Base-by-base conservation (phyloP, 2,113 vertebrate genomes). In the Ophthalmolycus amberensis region DNA sequence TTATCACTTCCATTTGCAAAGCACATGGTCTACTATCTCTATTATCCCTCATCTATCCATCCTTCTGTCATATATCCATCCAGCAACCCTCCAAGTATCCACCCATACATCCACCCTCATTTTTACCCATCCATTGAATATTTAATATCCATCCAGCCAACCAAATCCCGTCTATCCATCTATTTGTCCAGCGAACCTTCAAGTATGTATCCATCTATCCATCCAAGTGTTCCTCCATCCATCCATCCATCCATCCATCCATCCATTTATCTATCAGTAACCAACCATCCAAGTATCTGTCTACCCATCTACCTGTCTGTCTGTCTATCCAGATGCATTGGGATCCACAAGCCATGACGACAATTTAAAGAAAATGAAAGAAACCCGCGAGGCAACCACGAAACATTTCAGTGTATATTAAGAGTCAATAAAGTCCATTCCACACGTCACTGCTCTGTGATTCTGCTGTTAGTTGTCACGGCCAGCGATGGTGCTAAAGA, bases 401-500 rank as follows among this genome's bases (percentile, higher is more conserved):
- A 80, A 83, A 72, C 75, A 85, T 76, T 85, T 83, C 40, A 64
- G 34, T 40, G 67, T 73, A 82, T 89, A 90, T 92, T 85, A 81
- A 79, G 87, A 90, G 84, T 77, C 85, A 88, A 68, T 89, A 85
- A 86, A 88, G 71, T 48, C 60, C 69, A 87, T 92, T 87, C 84
- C 46, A 59, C 76, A 52, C 79, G 83, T 80, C 67, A 70, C 73
- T 84, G 77, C 59, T 83, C 32, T 78, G 72, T 88, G 88, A 90
- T 92, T 88, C 90, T 64, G 40, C 63, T 60, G 80, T 71, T 85
- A 72, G 64, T 63, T 90, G 85, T 71, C 60, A 68, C 9, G 42
- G 80, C 81, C 80, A 86, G 71, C 18, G 9, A 65, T 37, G 63
- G 65, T 58, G 54, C 62, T 77, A 73, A 82, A 69, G 20, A 64